Evolutionary conservation across 1,140 invertebrate species (phyloP).

Genomic region (Portunus trituberculatus): DNA sequence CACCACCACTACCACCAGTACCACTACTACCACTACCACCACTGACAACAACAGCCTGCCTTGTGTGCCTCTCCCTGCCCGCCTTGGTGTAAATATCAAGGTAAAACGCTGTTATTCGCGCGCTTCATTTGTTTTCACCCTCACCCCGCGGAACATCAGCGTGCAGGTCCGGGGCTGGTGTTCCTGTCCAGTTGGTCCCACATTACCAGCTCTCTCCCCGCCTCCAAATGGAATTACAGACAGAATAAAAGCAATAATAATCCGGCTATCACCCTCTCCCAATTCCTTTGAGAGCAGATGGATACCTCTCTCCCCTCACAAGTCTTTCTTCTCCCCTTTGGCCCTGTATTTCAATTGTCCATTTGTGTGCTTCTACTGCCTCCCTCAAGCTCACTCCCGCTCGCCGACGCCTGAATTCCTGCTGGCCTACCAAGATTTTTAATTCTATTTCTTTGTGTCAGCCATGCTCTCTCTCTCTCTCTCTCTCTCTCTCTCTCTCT

Average conservation of each 20-base stretch:
- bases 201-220: conserved; percentile 24
- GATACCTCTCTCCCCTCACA: neutral
- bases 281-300: conserved; percentile 45
- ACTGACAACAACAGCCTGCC: no score
- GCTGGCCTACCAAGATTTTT: no score
- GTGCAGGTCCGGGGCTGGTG: neutral
- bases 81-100: neutral
- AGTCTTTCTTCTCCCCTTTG: conserved; percentile 3
- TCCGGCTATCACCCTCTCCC: conserved; percentile 49
- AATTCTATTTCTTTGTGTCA: no score
- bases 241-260: conserved; percentile 49
- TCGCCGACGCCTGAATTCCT: no score
- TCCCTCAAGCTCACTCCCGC: no score
- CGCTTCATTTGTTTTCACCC: conserved; percentile 38
- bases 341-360: conserved; percentile 26
- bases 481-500: conserved; percentile 34
- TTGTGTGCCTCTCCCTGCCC: neutral
- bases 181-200: neutral
- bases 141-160: neutral
- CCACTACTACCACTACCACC: neutral
- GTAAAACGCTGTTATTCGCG: neutral
- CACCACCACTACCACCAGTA: neutral
- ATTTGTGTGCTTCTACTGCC: neutral
- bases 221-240: neutral
- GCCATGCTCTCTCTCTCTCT: neutral